Base-by-base conservation (phyloP, 2,888 invertebrate genomes). In the Pantelozetes paolii region DNA sequence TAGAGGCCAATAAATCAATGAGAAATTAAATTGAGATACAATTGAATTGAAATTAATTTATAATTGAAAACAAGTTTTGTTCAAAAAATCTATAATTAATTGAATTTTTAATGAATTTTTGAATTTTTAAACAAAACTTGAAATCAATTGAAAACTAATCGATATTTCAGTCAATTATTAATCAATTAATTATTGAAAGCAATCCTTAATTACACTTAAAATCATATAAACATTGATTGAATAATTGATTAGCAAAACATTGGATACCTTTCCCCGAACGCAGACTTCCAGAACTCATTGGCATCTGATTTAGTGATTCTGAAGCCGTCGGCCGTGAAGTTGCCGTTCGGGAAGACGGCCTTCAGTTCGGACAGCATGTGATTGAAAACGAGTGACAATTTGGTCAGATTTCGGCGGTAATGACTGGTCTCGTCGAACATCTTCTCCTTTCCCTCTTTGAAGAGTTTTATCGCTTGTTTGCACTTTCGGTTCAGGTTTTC, bases 291-390 rank as follows among this genome's bases (percentile, higher is more conserved):
- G 84, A 99, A 99, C 78, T 97, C 96, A 0, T 97, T 94, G 13
- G 99, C 99, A 85, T 99, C 98, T 79, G 94, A 91, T 85, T 99
- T 99, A 36, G 99, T 99, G 81, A 99, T 97, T 81, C 98, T 89
- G 85, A 97, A 99, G 83, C 93, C 92, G 84, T 97, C 96, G 71
- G 97, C 97, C 75, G 94, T 91, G 84, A 96, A 99, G 18, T 90
- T 88, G 71, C 97, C 97, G 82, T 91, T 92, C 0, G 98, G 98
- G 83, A 98, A 99, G 81, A 98, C 90, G 50, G 99, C 97, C 85
- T 98, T 98, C 77, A 99, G 85, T 85, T 99, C 99, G 82, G 96
- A 95, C 79, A 99, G 87, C 97, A 99, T 99, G 86, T 99, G 99
- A 82, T 96, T 97, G 85, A 99, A 99, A 79, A 98, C 97, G 81